These are phyloP conservation scores for Ciona savignyi DNA, from an alignment of 23 tunicate species.

Conservation along the genomic window DNA sequence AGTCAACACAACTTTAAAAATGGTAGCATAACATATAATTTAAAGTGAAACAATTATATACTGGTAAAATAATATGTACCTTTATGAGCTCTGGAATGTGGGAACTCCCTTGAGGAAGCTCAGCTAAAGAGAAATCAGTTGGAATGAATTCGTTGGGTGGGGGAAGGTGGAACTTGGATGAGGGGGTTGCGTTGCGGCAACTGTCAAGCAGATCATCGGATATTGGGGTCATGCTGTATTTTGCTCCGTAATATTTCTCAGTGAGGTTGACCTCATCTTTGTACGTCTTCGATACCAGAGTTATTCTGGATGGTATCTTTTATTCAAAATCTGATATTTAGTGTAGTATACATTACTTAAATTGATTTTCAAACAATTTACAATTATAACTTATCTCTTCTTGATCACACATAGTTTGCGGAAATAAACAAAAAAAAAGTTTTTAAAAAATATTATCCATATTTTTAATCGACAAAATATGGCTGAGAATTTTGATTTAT, in stretches of 20 bases:
- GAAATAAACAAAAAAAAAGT: too few species aligned
- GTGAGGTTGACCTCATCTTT: conserved; percentile 16
- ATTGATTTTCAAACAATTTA: too few species aligned
- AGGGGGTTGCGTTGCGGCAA: conserved; percentile 30
- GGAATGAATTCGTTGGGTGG: conserved; percentile 68
- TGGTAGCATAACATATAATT: background rate
- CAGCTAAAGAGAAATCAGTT: conserved; percentile 24
- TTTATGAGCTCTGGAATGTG: conserved; percentile 28
- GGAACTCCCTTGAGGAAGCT: conserved; percentile 17
- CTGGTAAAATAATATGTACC: conserved; percentile 17
- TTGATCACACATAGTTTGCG: too few species aligned
- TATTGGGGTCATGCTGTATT: conserved; percentile 33
- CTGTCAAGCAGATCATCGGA: conserved; percentile 7
- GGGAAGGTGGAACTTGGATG: conserved; percentile 42
- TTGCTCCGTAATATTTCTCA: conserved; percentile 71
- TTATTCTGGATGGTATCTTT: conserved; percentile 17
- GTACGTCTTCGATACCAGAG: conserved; percentile 35
- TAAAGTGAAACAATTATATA: background rate
- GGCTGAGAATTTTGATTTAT: too few species aligned
- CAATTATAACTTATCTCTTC: too few species aligned
- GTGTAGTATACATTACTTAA: background rate
- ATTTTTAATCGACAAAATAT: too few species aligned
- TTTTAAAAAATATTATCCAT: too few species aligned
- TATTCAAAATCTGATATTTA: background rate
- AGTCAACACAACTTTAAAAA: background rate